phyloP scores from a whole-genome alignment of 2,113 vertebrate species.

The Mystacornis crossleyi region DNA sequence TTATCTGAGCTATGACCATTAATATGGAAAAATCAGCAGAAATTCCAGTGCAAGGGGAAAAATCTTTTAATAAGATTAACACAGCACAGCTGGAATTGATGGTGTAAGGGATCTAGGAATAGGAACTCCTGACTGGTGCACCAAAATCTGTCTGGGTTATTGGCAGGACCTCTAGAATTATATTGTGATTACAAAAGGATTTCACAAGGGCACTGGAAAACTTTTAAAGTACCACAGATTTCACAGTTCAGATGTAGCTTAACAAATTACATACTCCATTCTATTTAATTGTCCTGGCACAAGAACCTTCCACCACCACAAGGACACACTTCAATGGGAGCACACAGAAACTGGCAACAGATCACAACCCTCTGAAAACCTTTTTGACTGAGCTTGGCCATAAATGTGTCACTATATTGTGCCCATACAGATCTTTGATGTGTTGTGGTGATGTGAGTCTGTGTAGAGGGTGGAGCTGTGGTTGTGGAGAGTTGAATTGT shows the following conservation, averaged over 20 bases:
- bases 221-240: neutral
- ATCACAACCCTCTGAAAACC: neutral
- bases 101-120: neutral
- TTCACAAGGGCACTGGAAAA: neutral
- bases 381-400: neutral
- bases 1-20: neutral
- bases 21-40: neutral
- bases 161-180: neutral
- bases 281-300: neutral
- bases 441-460: neutral
- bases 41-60: neutral
- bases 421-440: neutral
- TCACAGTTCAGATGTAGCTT: neutral
- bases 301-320: neutral
- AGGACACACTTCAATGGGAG: neutral
- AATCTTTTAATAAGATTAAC: neutral
- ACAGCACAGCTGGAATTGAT: neutral
- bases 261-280: neutral
- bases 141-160: neutral
- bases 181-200: neutral
- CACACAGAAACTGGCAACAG: neutral
- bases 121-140: neutral
- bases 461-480: neutral
- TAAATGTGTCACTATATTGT: neutral
- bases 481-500: neutral